Percentiles rank a stretch among this genome's conserved stretches.
Evolutionary conservation across 2,113 vertebrate genomes (phyloP).

Genomic region (Lonchura striata): DNA sequence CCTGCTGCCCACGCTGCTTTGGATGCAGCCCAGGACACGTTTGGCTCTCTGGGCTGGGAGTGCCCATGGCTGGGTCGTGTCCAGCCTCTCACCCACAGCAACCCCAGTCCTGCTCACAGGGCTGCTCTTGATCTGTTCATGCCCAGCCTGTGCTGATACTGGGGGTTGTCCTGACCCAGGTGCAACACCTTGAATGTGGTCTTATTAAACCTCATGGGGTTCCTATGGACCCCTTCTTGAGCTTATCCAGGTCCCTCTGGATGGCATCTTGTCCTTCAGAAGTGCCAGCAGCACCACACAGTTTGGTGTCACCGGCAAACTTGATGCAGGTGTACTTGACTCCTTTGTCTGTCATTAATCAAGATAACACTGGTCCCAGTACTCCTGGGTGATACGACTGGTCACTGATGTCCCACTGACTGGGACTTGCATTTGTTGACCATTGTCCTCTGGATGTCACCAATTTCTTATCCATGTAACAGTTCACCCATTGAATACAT

Average conservation of each 20-base stretch:
- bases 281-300: neutral
- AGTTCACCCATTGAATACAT: neutral
- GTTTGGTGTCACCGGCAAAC: neutral
- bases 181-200: neutral
- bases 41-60: too few relatives aligned
- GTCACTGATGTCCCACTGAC: neutral
- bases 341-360: too few relatives aligned
- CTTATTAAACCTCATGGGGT: neutral
- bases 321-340: too few relatives aligned
- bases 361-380: neutral
- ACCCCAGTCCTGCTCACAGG: too few relatives aligned
- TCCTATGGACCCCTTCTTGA: neutral
- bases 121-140: too few relatives aligned
- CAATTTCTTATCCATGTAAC: neutral
- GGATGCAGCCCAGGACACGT: neutral
- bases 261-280: neutral
- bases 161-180: too few relatives aligned
- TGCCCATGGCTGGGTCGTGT: too few relatives aligned
- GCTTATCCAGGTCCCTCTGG: neutral
- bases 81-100: too few relatives aligned
- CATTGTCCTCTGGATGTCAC: neutral
- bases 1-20: neutral
- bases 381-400: too few relatives aligned
- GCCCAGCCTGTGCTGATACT: too few relatives aligned
- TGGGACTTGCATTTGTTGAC: neutral